Evolutionary conservation across 1,140 invertebrate species (phyloP).

Genomic region (Harpegnathos saltator): DNA sequence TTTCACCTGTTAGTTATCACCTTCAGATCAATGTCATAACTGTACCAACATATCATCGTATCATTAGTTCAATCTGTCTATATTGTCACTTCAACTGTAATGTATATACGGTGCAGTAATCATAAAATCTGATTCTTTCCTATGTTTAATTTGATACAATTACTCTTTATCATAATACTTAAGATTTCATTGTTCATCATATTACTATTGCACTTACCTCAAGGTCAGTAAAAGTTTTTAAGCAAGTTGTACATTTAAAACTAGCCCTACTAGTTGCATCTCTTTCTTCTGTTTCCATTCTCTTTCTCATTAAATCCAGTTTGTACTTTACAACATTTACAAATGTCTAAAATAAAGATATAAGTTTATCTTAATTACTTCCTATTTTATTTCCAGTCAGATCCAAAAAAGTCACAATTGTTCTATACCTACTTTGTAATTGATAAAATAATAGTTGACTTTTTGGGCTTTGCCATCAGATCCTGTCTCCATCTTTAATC

Average conservation of each 20-base stretch:
- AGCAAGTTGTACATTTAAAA: slow-evolving; percentile 96
- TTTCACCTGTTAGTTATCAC: slow-evolving; percentile 40
- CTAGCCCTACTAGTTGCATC: slow-evolving; percentile 97
- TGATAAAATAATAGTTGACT: slow-evolving; percentile 99
- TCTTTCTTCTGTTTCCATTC: slow-evolving; percentile 97
- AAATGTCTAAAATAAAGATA: slow-evolving; percentile 89
- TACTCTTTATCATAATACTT: neutral
- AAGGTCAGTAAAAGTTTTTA: slow-evolving; percentile 96
- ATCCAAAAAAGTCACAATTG: neutral
- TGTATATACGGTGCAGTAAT: neutral
- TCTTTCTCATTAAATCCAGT: slow-evolving; percentile 96
- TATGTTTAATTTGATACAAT: neutral
- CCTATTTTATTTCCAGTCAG: slow-evolving; percentile 3
- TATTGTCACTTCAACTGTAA: neutral
- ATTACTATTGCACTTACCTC: slow-evolving; percentile 86
- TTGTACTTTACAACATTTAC: slow-evolving; percentile 99
- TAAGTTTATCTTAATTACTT: neutral
- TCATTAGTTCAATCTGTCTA: slow-evolving; percentile 26
- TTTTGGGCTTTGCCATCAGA: slow-evolving; percentile 97
- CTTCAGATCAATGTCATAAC: slow-evolving; percentile 21
- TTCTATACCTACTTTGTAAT: slow-evolving; percentile 91
- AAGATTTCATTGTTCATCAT: neutral
- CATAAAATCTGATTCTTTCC: slow-evolving; percentile 21
- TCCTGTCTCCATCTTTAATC: slow-evolving; percentile 97
- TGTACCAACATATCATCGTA: slow-evolving; percentile 59